These are phyloP conservation scores for Synaphobranchus kaupii DNA, from an alignment of 2,797 vertebrate species.

Conservation along the genomic window DNA sequence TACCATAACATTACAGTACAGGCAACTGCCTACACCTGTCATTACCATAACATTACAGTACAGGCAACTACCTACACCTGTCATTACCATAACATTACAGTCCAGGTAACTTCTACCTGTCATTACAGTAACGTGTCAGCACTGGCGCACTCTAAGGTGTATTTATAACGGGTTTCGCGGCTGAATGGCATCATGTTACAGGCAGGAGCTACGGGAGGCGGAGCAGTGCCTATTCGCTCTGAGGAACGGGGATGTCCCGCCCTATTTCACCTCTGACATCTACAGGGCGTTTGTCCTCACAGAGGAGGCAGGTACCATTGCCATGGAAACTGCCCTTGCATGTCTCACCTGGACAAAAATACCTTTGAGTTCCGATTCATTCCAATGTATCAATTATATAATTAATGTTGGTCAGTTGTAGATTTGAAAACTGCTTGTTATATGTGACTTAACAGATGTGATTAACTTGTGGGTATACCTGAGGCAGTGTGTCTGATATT, in stretches of 20 bases:
- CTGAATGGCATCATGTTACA: constrained; percentile 46
- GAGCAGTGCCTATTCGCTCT: constrained; percentile 63
- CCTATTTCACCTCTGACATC: constrained; percentile 82
- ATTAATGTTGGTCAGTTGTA: too few species aligned
- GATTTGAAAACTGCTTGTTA: neutral
- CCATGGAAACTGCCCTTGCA: neutral
- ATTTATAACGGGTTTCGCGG: neutral
- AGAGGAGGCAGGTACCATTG: constrained; percentile 56
- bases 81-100: neutral
- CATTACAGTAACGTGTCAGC: neutral
- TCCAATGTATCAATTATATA: too few species aligned
- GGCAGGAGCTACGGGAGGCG: constrained; percentile 71
- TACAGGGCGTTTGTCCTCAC: constrained; percentile 45
- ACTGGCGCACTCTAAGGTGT: neutral
- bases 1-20: neutral
- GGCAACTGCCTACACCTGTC: neutral
- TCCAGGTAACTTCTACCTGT: neutral
- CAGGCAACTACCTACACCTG: neutral
- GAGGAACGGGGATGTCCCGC: constrained; percentile 66
- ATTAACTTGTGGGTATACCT: neutral
- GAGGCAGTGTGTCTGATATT: neutral
- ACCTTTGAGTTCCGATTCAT: too few species aligned
- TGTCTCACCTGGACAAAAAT: too few species aligned
- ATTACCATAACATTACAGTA: neutral
- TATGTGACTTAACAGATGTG: neutral